These are phyloP conservation scores for Willowsia nigromaculata DNA, from an alignment of 2,888 invertebrate genomes.

Conservation along the genomic window DNA sequence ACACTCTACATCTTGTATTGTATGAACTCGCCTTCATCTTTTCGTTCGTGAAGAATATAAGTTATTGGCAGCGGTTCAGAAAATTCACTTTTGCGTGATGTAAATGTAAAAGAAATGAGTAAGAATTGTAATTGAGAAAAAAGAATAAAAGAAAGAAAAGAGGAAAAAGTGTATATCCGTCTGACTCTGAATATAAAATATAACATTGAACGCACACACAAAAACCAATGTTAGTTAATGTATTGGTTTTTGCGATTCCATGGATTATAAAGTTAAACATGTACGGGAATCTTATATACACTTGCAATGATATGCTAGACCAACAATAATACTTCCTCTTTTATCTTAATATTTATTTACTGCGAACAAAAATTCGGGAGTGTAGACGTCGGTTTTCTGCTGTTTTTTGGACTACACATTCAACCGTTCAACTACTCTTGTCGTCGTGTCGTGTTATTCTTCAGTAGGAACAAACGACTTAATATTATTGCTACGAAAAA, in stretches of 20 bases:
- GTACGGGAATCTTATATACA: not conserved
- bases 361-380: conserved; percentile 22
- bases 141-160: not conserved
- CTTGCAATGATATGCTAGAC: conserved; percentile 26
- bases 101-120: conserved; percentile 42
- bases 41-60: not conserved
- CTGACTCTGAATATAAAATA: not conserved
- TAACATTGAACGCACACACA: not conserved
- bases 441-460: conserved; percentile 31
- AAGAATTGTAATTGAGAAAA: conserved; percentile 60
- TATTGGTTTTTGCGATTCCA: not conserved
- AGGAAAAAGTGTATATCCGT: not conserved
- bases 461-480: conserved; percentile 42
- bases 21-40: not conserved
- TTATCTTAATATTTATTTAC: conserved; percentile 61
- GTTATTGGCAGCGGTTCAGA: conserved; percentile 69
- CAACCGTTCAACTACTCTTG: conserved; percentile 6
- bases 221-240: not conserved
- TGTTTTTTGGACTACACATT: not conserved
- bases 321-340: conserved; percentile 29
- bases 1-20: not conserved
- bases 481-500: conserved; percentile 38
- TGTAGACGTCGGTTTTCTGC: not conserved
- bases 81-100: conserved; percentile 70
- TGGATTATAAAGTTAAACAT: not conserved